These are phyloP conservation scores for Lophius piscatorius DNA, from an alignment of 2,113 vertebrate species.

Conservation along the genomic window DNA sequence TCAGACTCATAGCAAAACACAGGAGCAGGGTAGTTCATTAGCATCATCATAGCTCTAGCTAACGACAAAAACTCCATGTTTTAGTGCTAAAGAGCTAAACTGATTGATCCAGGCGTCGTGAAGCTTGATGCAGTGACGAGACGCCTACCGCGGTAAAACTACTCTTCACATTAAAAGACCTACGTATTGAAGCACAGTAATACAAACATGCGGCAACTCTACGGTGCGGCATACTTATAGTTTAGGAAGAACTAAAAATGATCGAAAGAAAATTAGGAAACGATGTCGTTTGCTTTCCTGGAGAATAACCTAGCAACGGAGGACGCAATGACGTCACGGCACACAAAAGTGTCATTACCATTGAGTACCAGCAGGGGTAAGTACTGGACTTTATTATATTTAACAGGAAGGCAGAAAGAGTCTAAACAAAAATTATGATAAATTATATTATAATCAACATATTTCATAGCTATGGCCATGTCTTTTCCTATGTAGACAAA, in stretches of 20 bases:
- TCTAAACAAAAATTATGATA: too few species aligned
- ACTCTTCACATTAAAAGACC: conserved; percentile 54
- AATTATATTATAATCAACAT: too few species aligned
- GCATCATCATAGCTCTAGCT: not conserved
- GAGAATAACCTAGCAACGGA: conserved; percentile 72
- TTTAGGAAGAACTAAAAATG: not conserved
- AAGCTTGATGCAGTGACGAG: conserved; percentile 37
- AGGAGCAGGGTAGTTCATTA: too few species aligned
- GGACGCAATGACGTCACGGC: conserved; percentile 61
- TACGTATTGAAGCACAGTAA: not conserved
- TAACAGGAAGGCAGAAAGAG: too few species aligned
- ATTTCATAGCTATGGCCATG: too few species aligned
- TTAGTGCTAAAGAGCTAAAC: conserved; percentile 19
- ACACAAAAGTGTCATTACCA: not conserved
- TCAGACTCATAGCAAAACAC: not conserved
- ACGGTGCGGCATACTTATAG: fast-evolving
- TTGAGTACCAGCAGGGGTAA: conserved; percentile 12
- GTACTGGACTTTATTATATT: not conserved
- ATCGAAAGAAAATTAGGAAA: not conserved
- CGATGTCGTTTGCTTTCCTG: too few species aligned
- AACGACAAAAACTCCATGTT: conserved; percentile 4
- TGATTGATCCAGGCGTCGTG: conserved; percentile 47
- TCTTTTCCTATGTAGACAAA: too few species aligned
- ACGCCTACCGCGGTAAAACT: conserved; percentile 27
- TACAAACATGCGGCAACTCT: not conserved